A percentile compares a stretch with the other conserved stretches of the same genome.
phyloP scores from a whole-genome alignment of 1,140 invertebrate genomes.

The Brachionus calyciflorus region DNA sequence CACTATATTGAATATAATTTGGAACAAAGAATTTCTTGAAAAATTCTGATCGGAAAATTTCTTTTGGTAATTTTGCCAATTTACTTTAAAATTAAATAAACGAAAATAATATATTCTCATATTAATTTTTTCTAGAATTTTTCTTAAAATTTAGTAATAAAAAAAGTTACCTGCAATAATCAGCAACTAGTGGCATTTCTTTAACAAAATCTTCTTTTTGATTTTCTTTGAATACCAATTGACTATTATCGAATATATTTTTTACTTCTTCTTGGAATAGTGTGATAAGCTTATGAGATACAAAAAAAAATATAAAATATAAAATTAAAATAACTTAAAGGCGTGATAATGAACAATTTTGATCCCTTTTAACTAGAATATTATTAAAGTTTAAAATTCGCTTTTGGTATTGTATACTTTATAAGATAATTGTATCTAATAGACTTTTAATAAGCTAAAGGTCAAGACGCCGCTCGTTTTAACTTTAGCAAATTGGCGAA shows the following conservation, averaged over 20 bases:
- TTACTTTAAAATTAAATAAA: background rate
- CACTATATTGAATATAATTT: background rate
- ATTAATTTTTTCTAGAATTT: background rate
- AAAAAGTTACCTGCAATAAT: slow-evolving; percentile 32
- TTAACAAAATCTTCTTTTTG: slow-evolving; percentile 45
- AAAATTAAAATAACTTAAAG: background rate
- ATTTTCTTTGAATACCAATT: slow-evolving; percentile 23
- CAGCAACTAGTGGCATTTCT: slow-evolving; percentile 41
- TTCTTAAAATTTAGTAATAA: background rate
- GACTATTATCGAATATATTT: slow-evolving; percentile 3
- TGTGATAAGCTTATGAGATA: background rate
- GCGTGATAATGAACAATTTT: too few relatives aligned
- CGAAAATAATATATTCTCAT: too few relatives aligned
- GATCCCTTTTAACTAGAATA: too few relatives aligned
- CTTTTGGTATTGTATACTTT: background rate
- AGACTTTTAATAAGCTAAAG: too few relatives aligned
- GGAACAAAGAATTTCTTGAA: slow-evolving; percentile 1
- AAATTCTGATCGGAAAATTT: slow-evolving; percentile 11
- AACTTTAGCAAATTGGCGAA: too few relatives aligned
- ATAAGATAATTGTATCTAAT: background rate
- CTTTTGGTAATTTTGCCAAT: slow-evolving; percentile 25
- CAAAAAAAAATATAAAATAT: background rate
- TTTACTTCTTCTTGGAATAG: background rate
- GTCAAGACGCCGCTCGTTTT: too few relatives aligned
- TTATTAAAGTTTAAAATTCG: too few relatives aligned